Conservation (phyloP, 2,113 vertebrate species). For the Chelonoidis abingdonii region DNA sequence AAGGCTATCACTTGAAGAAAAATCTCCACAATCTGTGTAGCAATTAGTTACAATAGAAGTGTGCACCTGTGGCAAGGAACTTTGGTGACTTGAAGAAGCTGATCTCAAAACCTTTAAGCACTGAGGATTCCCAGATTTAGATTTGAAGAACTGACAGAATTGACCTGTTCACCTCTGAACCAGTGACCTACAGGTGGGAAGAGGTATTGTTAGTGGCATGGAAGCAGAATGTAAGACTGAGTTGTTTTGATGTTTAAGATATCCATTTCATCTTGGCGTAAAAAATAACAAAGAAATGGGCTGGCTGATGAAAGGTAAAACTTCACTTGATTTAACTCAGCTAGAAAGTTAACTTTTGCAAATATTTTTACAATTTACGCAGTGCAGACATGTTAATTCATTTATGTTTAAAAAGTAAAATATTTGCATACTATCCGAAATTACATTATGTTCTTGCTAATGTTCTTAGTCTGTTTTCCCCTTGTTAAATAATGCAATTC, state of each 20-base stretch:
- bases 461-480: background rate
- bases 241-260: constrained; percentile 84
- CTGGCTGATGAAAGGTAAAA: constrained; percentile 66
- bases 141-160: constrained; percentile 79
- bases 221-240: constrained; percentile 81
- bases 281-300: constrained; percentile 79
- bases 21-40: constrained; percentile 42
- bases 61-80: constrained; percentile 87
- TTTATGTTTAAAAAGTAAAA: constrained; percentile 19
- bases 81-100: constrained; percentile 75
- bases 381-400: background rate
- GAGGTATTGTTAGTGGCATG: constrained; percentile 85
- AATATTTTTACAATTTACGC: constrained; percentile 13
- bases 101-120: constrained; percentile 72
- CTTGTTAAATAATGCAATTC: background rate
- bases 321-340: constrained; percentile 48
- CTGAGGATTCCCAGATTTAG: constrained; percentile 57
- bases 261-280: constrained; percentile 79
- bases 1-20: constrained; percentile 44
- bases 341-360: constrained; percentile 38
- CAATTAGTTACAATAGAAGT: constrained; percentile 80
- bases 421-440: background rate
- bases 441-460: fast-evolving
- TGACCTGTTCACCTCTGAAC: constrained; percentile 84
- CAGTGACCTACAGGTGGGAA: constrained; percentile 91